A percentile compares a stretch with the other conserved stretches of the same genome.
These are phyloP conservation scores for Coelopa frigida DNA, from an alignment of 1,140 invertebrate species.

Conservation along the genomic window DNA sequence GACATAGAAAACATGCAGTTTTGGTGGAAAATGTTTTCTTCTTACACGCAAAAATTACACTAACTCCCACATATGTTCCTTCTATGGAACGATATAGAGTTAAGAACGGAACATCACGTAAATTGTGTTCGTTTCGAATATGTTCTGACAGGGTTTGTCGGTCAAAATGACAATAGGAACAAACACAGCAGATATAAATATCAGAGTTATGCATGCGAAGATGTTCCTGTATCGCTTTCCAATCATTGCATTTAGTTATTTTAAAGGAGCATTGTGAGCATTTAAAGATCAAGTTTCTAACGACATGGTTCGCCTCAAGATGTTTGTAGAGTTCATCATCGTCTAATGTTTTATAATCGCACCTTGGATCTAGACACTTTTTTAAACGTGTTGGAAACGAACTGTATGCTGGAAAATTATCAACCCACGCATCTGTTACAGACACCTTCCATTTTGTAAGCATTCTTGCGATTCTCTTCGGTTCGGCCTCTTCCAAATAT, in stretches of 20 bases:
- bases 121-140: not conserved
- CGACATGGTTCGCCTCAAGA: not conserved
- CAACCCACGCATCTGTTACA: not conserved
- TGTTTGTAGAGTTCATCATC: constrained; percentile 2
- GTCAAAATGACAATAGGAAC: constrained; percentile 5
- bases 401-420: constrained; percentile 1
- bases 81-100: not conserved
- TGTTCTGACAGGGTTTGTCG: not conserved
- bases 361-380: not conserved
- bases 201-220: constrained; percentile 2
- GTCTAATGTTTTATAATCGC: not conserved
- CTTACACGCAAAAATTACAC: not conserved
- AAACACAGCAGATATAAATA: constrained; percentile 4
- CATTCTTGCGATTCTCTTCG: not conserved
- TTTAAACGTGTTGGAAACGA: not conserved
- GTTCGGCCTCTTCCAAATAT: too few relatives aligned
- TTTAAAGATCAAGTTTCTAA: not conserved
- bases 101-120: not conserved
- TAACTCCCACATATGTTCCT: not conserved
- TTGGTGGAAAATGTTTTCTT: constrained; percentile 8
- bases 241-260: not conserved
- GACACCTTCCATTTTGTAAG: not conserved
- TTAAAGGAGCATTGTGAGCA: constrained; percentile 1
- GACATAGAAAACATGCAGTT: not conserved
- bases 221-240: not conserved